Evolutionary conservation across 2,113 vertebrate species (phyloP).

Genomic region (Climacteris rufus): DNA sequence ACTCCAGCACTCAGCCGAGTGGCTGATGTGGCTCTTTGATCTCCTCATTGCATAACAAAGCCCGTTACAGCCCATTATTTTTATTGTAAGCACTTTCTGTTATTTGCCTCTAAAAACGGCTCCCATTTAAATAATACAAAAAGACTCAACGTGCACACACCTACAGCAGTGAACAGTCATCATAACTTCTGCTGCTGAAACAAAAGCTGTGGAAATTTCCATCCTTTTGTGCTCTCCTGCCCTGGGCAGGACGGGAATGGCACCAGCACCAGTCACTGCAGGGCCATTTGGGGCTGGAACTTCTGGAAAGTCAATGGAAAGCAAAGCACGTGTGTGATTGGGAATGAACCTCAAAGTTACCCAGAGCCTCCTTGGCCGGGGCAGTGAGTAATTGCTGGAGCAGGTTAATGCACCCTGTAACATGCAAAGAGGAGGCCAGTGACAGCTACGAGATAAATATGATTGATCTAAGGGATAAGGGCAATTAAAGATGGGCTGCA

Average conservation of each 20-base stretch:
- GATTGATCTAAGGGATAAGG: background rate
- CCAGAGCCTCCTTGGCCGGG: background rate
- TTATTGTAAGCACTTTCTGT: constrained; percentile 55
- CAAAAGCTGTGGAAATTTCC: constrained; percentile 58
- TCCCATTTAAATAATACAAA: constrained; percentile 50
- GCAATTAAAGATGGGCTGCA: constrained; percentile 35
- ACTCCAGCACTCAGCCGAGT: background rate
- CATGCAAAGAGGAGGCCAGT: background rate
- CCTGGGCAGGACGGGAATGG: background rate
- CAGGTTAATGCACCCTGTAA: background rate
- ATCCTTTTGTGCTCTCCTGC: constrained; percentile 26
- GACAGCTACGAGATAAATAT: background rate
- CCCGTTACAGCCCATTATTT: constrained; percentile 39
- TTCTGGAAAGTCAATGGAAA: background rate
- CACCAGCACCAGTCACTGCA: background rate
- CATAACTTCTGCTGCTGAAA: constrained; percentile 33
- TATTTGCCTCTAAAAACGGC: constrained; percentile 50
- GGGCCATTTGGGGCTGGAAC: background rate
- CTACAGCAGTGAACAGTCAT: constrained; percentile 36
- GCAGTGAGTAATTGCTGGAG: background rate
- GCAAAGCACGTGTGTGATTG: background rate
- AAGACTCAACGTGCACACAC: background rate
- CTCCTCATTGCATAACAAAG: constrained; percentile 47
- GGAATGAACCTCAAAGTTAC: background rate
- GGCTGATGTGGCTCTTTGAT: constrained; percentile 43